A percentile compares a stretch with the other conserved stretches of the same genome.
Conservation (phyloP, 2,797 vertebrate genomes). For the Tokudaia tokunoshimensis region DNA sequence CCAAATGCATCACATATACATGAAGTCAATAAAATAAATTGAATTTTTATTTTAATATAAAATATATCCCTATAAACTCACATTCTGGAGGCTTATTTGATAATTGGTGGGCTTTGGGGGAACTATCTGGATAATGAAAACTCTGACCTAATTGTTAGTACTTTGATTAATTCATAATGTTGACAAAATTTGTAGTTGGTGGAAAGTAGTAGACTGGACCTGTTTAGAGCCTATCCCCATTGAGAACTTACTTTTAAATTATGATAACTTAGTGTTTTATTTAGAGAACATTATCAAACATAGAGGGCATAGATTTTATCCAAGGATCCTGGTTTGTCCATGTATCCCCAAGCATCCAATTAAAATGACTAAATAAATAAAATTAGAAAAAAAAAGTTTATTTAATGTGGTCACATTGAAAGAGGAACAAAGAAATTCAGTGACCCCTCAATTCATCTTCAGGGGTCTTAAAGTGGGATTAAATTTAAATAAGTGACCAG, state of each 20-base stretch:
- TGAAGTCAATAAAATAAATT: neutral
- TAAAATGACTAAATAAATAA: neutral
- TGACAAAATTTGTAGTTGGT: neutral
- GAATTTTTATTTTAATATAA: neutral
- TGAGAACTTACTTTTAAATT: conserved; percentile 14
- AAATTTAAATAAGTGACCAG: neutral
- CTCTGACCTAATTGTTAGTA: neutral
- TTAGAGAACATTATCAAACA: neutral
- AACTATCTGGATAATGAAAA: neutral
- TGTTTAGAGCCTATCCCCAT: neutral
- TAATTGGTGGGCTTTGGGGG: neutral
- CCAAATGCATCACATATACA: neutral
- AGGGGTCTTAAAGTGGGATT: neutral
- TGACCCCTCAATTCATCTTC: neutral
- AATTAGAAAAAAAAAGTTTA: neutral
- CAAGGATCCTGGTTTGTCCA: neutral
- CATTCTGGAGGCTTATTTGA: neutral
- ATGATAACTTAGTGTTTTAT: neutral
- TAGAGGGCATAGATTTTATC: neutral
- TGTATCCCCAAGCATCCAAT: neutral
- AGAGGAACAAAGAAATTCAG: neutral
- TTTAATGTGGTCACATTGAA: neutral
- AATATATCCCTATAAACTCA: no score
- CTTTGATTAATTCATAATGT: neutral
- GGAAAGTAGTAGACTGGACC: no score